Conservation (phyloP, 2,113 vertebrate species). For the Rhineura floridana region DNA sequence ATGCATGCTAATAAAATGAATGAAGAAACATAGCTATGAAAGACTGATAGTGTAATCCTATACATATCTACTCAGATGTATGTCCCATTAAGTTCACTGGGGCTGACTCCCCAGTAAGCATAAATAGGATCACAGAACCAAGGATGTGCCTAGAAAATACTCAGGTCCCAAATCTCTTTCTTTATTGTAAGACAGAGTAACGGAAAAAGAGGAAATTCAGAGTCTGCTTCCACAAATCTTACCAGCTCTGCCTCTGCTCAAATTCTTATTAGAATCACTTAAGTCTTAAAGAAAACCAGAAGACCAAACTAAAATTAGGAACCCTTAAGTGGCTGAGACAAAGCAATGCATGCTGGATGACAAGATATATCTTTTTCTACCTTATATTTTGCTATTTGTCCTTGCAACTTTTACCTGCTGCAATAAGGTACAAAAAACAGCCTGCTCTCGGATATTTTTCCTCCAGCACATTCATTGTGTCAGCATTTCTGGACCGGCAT, state of each 20-base stretch:
- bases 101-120: background rate
- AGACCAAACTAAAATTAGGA: background rate
- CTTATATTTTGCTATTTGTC: background rate
- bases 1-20: constrained; percentile 12
- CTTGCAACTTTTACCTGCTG: background rate
- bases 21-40: background rate
- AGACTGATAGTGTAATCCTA: background rate
- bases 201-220: background rate
- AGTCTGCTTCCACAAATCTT: background rate
- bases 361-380: background rate
- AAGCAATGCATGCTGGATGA: background rate
- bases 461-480: background rate
- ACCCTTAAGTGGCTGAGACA: background rate
- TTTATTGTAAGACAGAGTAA: background rate
- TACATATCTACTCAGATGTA: background rate
- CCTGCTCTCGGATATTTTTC: background rate
- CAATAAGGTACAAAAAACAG: background rate
- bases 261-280: background rate
- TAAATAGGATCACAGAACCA: background rate
- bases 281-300: background rate
- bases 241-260: too few relatives aligned
- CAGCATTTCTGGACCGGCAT: too few relatives aligned
- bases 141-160: background rate
- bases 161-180: background rate
- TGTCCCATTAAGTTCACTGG: background rate